Percentiles rank a stretch among this genome's conserved stretches.
Evolutionary conservation across 2,113 vertebrate genomes (phyloP).

Genomic region (Platysternon megacephalum): DNA sequence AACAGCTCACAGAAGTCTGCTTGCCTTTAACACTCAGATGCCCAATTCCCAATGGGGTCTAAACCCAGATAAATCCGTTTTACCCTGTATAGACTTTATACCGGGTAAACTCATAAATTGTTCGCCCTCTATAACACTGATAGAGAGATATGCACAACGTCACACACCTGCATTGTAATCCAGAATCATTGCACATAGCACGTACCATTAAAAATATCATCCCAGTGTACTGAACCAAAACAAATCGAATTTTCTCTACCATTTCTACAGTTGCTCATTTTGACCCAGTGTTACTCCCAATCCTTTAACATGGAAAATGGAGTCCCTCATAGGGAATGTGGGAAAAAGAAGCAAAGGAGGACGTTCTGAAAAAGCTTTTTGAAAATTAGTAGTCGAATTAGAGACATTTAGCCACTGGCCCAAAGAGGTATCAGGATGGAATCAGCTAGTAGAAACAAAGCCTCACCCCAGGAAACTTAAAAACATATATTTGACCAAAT

Average conservation of each 20-base stretch:
- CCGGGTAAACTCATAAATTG: too few relatives aligned
- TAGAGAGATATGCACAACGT: too few relatives aligned
- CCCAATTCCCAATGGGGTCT: too few relatives aligned
- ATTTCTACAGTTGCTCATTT: neutral
- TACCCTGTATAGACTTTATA: too few relatives aligned
- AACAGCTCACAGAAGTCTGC: too few relatives aligned
- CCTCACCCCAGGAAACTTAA: rapidly evolving
- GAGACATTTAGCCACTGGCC: neutral
- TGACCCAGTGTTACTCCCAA: neutral
- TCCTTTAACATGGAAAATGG: neutral
- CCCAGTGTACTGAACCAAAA: neutral
- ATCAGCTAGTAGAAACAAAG: neutral
- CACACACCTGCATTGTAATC: neutral
- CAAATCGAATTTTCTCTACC: neutral
- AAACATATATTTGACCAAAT: neutral
- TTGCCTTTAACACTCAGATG: too few relatives aligned
- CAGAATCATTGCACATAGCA: neutral
- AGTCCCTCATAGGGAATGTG: neutral
- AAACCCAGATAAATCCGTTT: too few relatives aligned
- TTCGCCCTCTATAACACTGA: too few relatives aligned
- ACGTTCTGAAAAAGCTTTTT: neutral
- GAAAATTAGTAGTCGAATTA: neutral
- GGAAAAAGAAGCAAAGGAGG: neutral
- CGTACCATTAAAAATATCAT: neutral
- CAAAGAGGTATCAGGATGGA: neutral